Conservation (phyloP, 2,113 vertebrate genomes). For the Silurus glanis region DNA sequence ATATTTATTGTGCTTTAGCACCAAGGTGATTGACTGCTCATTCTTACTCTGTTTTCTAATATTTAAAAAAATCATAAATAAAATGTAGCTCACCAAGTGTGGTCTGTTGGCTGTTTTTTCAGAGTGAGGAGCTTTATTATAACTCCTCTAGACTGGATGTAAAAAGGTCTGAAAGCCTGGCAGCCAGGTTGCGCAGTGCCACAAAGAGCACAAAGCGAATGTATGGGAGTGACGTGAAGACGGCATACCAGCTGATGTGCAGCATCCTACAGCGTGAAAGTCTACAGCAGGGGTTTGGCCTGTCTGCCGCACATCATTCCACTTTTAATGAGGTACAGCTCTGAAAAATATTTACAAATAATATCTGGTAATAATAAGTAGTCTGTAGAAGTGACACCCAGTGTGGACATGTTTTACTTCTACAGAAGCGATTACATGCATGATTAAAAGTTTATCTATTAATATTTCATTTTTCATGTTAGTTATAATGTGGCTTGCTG, state of each 20-base stretch:
- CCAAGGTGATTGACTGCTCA: not conserved
- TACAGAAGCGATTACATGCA: not conserved
- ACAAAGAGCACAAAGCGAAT: slow-evolving; percentile 62
- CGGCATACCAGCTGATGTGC: slow-evolving; percentile 78
- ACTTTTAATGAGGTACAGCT: slow-evolving; percentile 79
- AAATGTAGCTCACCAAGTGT: not conserved
- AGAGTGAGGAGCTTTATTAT: slow-evolving; percentile 80
- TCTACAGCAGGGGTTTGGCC: slow-evolving; percentile 79
- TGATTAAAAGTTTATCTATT: not conserved
- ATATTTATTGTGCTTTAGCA: not conserved
- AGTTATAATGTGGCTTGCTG: not conserved
- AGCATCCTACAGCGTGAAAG: slow-evolving; percentile 77
- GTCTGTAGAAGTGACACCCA: not conserved
- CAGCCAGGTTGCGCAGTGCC: slow-evolving; percentile 70
- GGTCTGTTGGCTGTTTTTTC: not conserved
- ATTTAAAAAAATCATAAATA: not conserved
- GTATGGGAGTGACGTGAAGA: slow-evolving; percentile 79
- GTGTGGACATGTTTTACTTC: not conserved
- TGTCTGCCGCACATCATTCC: slow-evolving; percentile 79
- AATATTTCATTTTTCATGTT: not conserved
- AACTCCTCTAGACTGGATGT: slow-evolving; percentile 77
- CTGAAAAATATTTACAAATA: not conserved
- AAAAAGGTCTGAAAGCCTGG: slow-evolving; percentile 68
- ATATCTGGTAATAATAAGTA: not conserved
- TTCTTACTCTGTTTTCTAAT: not conserved